A percentile compares a stretch with the other conserved stretches of the same genome.
phyloP scores from a whole-genome alignment of 2,113 vertebrate genomes.

The Leucosticte australis region DNA sequence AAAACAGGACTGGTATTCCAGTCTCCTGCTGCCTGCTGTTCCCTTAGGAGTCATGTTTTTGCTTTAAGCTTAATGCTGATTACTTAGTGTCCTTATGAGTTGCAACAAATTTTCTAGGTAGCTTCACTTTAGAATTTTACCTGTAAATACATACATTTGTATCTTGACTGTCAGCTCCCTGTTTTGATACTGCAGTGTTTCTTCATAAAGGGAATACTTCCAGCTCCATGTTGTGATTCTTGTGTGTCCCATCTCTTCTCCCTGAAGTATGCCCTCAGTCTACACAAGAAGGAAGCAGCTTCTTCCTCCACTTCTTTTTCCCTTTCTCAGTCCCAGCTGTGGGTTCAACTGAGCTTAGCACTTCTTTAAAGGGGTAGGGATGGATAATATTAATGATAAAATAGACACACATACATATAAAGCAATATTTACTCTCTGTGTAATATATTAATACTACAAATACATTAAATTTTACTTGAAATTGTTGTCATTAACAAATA shows the following conservation, averaged over 20 bases:
- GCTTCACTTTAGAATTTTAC: background rate
- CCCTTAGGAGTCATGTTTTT: background rate
- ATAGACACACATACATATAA: rapidly evolving
- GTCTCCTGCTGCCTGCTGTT: background rate
- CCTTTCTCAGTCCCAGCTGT: background rate
- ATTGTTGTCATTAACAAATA: background rate
- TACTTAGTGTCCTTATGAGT: background rate
- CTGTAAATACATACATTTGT: background rate
- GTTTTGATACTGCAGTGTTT: background rate
- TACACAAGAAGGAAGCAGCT: background rate
- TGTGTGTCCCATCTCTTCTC: background rate
- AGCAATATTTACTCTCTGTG: background rate
- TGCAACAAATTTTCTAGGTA: background rate
- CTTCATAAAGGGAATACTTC: background rate
- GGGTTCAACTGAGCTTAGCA: background rate
- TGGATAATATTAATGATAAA: background rate
- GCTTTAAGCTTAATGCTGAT: background rate
- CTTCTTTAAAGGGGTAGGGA: background rate
- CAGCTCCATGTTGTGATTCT: background rate
- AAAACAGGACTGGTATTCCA: background rate
- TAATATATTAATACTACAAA: background rate
- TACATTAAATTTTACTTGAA: background rate
- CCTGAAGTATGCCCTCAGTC: background rate
- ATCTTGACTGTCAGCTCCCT: background rate
- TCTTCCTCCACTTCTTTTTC: background rate